Base-by-base conservation (phyloP, 2,888 invertebrate genomes). In the Scaptomyza reducta region DNA sequence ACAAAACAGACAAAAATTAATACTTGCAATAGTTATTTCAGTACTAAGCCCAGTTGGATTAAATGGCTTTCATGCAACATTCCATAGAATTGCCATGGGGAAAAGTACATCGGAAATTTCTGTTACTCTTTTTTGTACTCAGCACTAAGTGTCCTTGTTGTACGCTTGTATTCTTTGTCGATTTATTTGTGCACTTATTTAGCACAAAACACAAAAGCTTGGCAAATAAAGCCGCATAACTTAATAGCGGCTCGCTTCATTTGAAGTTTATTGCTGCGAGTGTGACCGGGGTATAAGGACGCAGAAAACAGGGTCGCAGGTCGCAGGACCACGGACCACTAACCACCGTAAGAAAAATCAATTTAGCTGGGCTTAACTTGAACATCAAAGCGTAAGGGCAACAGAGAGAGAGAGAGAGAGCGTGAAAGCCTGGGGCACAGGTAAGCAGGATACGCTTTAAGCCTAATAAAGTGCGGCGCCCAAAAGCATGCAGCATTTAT, bases 321-420 rank as follows among this genome's bases (percentile, higher is more conserved):
- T 40, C 40, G 40, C 40, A 40, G 40, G 40, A 40, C 40, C 10
- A 14, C 38, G 14, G 38, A 38, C 14, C 35, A 16, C 40, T 10
- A 16, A 57, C 58, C 46, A 55, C 33, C 62, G 65, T 45, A 70
- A 71, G 68, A 59, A 85, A 88, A 89, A 89, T 90, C 90, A 89
- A 89, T 89, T 89, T 89, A 74, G 70, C 74, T 61, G 70, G 89
- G 89, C 90, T 89, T 90, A 82, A 70, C 58, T 60, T 65, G 68
- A 82, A 89, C 89, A 84, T 87, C 90, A 89, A 90, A 89, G 90
- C 87, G 74, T 74, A 74, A 78, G 81, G 66, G 74, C 78, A 69
- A 65, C 44, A 14, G 38, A 40, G 56, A 42, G 64, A 44, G 42
- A 25, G 40, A 16, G 42, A 25, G 40, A 16, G 33, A 22, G 41